Evolutionary conservation across 2,113 vertebrate species (phyloP).

Genomic region (Verasper variegatus): DNA sequence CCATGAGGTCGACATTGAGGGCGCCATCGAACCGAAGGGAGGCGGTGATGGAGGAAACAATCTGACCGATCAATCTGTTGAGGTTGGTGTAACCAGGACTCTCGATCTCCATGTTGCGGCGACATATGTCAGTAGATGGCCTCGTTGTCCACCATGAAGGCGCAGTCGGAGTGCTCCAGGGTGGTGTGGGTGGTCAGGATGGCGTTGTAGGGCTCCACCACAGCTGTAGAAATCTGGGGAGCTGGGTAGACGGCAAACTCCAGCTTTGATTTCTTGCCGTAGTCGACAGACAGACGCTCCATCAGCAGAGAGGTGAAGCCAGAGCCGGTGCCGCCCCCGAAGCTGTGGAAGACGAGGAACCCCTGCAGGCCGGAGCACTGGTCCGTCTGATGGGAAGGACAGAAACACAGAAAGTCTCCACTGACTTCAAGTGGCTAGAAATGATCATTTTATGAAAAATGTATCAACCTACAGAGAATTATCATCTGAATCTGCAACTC

Average conservation of each 20-base stretch:
- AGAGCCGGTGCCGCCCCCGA: conserved; percentile 89
- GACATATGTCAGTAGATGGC: conserved; percentile 91
- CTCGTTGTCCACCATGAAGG: conserved; percentile 93
- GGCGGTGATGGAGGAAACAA: conserved; percentile 90
- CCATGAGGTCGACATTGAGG: conserved; percentile 88
- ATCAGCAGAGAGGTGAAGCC: conserved; percentile 91
- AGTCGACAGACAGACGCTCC: conserved; percentile 89
- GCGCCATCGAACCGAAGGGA: conserved; percentile 88
- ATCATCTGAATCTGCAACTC: too few species aligned
- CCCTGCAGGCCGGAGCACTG: conserved; percentile 89
- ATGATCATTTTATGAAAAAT: background rate
- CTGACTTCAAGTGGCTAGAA: background rate
- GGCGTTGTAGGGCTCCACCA: conserved; percentile 91
- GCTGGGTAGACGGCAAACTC: conserved; percentile 90
- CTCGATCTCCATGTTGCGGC: conserved; percentile 87
- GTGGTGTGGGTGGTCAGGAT: conserved; percentile 92
- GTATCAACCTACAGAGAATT: background rate
- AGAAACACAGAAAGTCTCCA: background rate
- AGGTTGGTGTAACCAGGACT: conserved; percentile 88
- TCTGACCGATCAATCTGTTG: conserved; percentile 88
- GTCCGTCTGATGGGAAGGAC: conserved; percentile 79
- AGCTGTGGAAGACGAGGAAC: conserved; percentile 91
- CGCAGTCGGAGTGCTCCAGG: conserved; percentile 89
- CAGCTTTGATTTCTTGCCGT: conserved; percentile 90
- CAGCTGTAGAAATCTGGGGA: conserved; percentile 86